Evolutionary conservation across 2,797 vertebrate species (phyloP).

Genomic region (Echeneis naucrates): DNA sequence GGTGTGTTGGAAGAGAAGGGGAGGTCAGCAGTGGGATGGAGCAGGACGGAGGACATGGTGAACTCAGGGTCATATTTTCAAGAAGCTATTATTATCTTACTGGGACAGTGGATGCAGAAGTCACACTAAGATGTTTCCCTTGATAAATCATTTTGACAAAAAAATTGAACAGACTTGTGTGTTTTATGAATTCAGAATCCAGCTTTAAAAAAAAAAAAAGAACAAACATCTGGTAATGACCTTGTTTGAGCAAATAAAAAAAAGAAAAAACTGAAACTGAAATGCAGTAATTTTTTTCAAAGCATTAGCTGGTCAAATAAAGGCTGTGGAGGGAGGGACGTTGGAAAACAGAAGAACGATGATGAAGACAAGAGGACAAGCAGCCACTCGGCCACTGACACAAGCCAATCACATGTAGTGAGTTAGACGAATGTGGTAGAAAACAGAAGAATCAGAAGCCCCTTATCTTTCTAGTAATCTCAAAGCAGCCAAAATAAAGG

Average conservation of each 20-base stretch:
- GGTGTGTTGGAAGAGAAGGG: conserved; percentile 42
- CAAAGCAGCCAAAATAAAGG: conserved; percentile 60
- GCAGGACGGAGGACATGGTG: conserved; percentile 19
- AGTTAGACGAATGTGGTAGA: conserved; percentile 77
- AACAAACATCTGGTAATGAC: conserved; percentile 13
- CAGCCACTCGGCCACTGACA: conserved; percentile 51
- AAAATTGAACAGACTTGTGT: conserved; percentile 9
- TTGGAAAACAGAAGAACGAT: conserved; percentile 42
- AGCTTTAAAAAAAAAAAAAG: neutral
- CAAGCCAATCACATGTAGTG: conserved; percentile 45
- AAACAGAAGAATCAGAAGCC: conserved; percentile 77
- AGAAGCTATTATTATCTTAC: conserved; percentile 31
- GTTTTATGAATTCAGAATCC: neutral
- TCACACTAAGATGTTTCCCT: neutral
- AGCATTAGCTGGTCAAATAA: conserved; percentile 11
- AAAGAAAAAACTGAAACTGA: neutral
- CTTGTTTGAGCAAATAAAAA: neutral
- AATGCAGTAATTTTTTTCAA: conserved; percentile 18
- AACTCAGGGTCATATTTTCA: conserved; percentile 46
- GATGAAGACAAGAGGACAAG: conserved; percentile 33
- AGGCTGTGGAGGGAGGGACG: conserved; percentile 21
- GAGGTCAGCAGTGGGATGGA: conserved; percentile 7
- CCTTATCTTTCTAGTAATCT: conserved; percentile 71
- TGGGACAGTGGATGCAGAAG: conserved; percentile 13
- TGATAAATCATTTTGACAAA: conserved; percentile 4